Evolutionary conservation across 2,113 vertebrate species (phyloP).

Genomic region (Dissostichus mawsoni): DNA sequence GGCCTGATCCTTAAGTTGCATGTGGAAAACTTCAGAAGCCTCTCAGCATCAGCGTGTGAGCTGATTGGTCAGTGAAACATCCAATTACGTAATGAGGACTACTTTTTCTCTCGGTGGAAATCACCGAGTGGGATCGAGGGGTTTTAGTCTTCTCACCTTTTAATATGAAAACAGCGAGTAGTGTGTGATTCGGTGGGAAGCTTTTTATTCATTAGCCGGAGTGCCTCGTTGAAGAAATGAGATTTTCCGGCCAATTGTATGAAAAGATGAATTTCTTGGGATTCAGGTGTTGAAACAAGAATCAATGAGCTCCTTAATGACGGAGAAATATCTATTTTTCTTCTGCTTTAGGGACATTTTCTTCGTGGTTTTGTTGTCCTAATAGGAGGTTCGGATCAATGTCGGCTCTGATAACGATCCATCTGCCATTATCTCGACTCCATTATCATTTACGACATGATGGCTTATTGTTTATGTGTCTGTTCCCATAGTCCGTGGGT

Average conservation of each 20-base stretch:
- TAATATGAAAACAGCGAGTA: slow-evolving; percentile 1
- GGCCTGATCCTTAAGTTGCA: neutral
- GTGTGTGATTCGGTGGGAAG: neutral
- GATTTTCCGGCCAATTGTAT: neutral
- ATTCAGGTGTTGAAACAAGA: neutral
- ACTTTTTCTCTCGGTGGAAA: neutral
- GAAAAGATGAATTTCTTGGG: neutral
- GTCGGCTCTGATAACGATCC: neutral
- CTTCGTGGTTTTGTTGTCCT: neutral
- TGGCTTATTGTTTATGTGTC: neutral
- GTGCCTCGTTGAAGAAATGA: neutral
- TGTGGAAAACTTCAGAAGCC: neutral
- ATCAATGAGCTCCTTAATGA: neutral
- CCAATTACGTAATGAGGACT: neutral
- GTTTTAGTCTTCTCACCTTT: neutral
- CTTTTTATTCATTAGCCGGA: slow-evolving; percentile 3
- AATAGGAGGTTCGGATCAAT: neutral
- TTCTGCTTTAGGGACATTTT: neutral
- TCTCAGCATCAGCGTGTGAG: neutral
- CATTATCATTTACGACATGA: neutral
- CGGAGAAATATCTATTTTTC: neutral
- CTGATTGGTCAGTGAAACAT: neutral
- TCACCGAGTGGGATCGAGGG: neutral
- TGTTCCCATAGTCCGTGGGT: neutral
- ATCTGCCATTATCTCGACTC: neutral